Evolutionary conservation across 2,113 vertebrate species (phyloP).

Genomic region (Siniperca chuatsi): DNA sequence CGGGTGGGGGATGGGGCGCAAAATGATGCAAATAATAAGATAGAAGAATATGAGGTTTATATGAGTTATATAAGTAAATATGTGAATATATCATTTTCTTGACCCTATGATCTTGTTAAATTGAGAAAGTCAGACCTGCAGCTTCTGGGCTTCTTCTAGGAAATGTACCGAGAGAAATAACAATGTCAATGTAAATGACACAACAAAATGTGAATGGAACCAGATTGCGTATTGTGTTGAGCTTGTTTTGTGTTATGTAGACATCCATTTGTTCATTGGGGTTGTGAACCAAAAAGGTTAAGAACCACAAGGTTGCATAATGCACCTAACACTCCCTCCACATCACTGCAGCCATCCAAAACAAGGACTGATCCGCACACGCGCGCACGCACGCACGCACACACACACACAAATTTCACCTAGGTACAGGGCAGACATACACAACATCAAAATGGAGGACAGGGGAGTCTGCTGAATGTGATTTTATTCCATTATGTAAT

Average conservation of each 20-base stretch:
- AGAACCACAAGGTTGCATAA: slow-evolving; percentile 50
- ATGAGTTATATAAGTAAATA: background rate
- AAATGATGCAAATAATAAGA: slow-evolving; percentile 18
- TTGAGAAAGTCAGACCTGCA: background rate
- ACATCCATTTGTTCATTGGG: slow-evolving; percentile 4
- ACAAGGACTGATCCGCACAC: background rate
- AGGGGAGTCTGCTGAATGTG: slow-evolving; percentile 33
- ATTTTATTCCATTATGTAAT: slow-evolving; percentile 66
- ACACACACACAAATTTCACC: slow-evolving; percentile 25
- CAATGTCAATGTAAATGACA: background rate
- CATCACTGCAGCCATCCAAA: slow-evolving; percentile 40
- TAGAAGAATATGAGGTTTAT: background rate
- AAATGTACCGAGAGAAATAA: background rate
- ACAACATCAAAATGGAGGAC: slow-evolving; percentile 66
- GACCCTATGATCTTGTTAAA: background rate
- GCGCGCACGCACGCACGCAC: slow-evolving; percentile 3
- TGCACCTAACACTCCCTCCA: slow-evolving; percentile 26
- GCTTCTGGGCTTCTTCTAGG: background rate
- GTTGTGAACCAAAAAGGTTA: slow-evolving; percentile 36
- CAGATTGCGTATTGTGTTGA: background rate
- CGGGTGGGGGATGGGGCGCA: slow-evolving; percentile 33
- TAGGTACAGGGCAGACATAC: slow-evolving; percentile 46
- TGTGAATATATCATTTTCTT: background rate
- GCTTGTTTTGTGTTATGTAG: background rate
- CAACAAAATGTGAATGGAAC: slow-evolving; percentile 1